Conservation (phyloP, 2,113 vertebrate species). For the Bambusicola thoracicus region DNA sequence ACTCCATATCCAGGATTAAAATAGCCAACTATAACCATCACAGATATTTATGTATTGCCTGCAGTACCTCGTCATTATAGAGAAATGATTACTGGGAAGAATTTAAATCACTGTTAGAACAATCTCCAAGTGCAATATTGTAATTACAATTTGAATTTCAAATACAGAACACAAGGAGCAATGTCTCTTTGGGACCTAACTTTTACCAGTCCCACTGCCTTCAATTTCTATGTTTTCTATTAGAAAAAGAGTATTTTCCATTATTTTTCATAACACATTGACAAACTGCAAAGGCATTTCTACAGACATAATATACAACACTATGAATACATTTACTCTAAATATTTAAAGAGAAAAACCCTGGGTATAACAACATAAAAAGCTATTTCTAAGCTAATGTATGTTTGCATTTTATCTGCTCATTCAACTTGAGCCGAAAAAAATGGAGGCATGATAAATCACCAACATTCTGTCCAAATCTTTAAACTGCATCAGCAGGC, state of each 20-base stretch:
- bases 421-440: background rate
- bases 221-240: constrained; percentile 40
- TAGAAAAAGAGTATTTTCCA: constrained; percentile 30
- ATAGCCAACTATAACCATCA: background rate
- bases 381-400: background rate
- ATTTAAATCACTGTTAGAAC: constrained; percentile 30
- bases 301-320: background rate
- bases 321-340: constrained; percentile 55
- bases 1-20: background rate
- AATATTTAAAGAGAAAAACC: constrained; percentile 40
- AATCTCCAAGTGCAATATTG: background rate
- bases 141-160: constrained; percentile 59
- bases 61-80: background rate
- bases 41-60: background rate
- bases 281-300: constrained; percentile 32
- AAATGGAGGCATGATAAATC: background rate
- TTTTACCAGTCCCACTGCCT: background rate
- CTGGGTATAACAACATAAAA: background rate
- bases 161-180: background rate
- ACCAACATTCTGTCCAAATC: background rate
- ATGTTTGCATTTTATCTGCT: background rate
- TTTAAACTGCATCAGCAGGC: background rate
- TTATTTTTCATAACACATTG: constrained; percentile 32
- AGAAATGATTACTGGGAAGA: background rate
- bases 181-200: constrained; percentile 24